Evolutionary conservation across 1,140 invertebrate genomes (phyloP).

Genomic region (Leptoteleia sp.): DNA sequence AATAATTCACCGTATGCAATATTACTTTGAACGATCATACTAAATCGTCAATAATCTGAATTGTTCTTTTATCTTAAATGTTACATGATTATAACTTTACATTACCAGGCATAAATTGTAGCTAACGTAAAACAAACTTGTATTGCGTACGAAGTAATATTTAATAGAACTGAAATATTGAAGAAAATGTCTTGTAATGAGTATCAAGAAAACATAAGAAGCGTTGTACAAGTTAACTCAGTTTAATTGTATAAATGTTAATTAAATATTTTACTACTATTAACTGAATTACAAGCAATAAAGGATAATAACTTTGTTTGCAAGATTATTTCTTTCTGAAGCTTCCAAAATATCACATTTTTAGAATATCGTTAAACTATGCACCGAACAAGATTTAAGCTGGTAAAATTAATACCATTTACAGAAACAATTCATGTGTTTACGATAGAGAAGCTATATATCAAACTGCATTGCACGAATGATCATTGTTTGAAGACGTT

Average conservation of each 20-base stretch:
- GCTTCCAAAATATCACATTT: no score
- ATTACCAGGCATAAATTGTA: conserved; percentile 7
- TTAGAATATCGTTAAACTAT: no score
- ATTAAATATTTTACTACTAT: conserved; percentile 16
- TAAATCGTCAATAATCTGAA: conserved; percentile 7
- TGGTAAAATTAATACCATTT: neutral
- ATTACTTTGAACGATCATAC: no score
- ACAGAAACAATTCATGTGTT: neutral
- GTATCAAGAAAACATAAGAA: conserved; percentile 51
- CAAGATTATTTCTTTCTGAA: no score
- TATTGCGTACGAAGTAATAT: conserved; percentile 19
- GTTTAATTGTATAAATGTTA: conserved; percentile 35
- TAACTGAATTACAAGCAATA: no score
- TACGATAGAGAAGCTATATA: neutral
- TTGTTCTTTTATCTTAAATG: conserved; percentile 22
- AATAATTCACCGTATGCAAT: no score
- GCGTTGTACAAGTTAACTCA: conserved; percentile 23
- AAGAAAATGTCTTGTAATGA: conserved; percentile 57
- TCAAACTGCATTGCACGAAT: neutral
- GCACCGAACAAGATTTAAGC: neutral
- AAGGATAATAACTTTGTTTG: no score
- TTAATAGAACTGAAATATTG: conserved; percentile 56
- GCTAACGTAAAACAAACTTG: conserved; percentile 2
- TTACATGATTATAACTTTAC: conserved; percentile 17
- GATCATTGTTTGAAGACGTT: neutral